These are phyloP conservation scores for Hylaea fasciaria DNA, from an alignment of 2,888 invertebrate genomes.

Conservation along the genomic window DNA sequence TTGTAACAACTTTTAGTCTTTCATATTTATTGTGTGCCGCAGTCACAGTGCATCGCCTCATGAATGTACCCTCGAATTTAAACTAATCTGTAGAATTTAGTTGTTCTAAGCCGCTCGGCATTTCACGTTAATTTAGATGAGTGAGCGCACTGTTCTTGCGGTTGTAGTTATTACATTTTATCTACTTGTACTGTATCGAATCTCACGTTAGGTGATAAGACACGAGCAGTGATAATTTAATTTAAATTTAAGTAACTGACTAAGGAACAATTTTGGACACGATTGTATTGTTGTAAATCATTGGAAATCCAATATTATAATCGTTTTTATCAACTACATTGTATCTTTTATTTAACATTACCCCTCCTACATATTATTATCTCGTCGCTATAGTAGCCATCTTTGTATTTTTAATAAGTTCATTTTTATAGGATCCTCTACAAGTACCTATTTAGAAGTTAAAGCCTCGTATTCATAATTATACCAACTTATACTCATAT, in stretches of 20 bases:
- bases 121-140: slow-evolving; percentile 21
- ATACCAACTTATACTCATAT: no score
- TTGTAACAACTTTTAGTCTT: slow-evolving; percentile 48
- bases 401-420: no score
- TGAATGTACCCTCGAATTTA: no score
- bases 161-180: slow-evolving; percentile 42
- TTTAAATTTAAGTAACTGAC: slow-evolving; percentile 58
- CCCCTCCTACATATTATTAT: no score
- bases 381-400: no score
- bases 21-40: slow-evolving; percentile 54
- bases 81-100: slow-evolving; percentile 39
- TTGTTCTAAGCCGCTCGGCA: slow-evolving; percentile 34
- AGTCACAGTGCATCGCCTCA: slow-evolving; percentile 39
- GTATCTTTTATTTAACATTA: slow-evolving; percentile 3
- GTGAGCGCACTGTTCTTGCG: slow-evolving; percentile 45
- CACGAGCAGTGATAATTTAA: slow-evolving; percentile 70
- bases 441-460: no score
- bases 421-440: no score
- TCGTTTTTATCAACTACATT: slow-evolving; percentile 60
- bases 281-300: slow-evolving; percentile 74
- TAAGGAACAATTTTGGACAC: slow-evolving; percentile 73
- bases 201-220: slow-evolving; percentile 54
- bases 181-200: slow-evolving; percentile 56
- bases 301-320: slow-evolving; percentile 69
- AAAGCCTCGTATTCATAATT: no score